phyloP scores from a whole-genome alignment of 2,113 vertebrate species.

The Hypocryptadius cinnamomeus region DNA sequence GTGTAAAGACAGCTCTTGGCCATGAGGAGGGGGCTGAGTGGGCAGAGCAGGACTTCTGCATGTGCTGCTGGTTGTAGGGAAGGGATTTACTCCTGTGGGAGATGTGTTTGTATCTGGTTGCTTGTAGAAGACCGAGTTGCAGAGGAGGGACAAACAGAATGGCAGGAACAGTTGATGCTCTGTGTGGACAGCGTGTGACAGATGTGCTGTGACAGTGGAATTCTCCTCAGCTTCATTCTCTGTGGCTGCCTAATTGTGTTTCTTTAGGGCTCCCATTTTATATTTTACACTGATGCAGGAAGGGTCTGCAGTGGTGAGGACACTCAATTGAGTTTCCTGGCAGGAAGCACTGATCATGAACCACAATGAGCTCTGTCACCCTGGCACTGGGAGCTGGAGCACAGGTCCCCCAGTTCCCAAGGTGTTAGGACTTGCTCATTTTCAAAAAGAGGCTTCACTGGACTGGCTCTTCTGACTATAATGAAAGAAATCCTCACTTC shows the following conservation, averaged over 20 bases:
- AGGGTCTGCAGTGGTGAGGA: neutral
- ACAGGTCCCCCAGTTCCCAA: neutral
- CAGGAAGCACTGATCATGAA: neutral
- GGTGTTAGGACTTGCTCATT: neutral
- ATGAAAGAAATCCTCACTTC: neutral
- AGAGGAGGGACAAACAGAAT: neutral
- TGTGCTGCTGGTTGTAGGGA: neutral
- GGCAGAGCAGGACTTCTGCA: neutral
- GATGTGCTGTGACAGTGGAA: neutral
- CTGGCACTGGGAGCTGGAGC: neutral
- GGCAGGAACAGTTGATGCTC: neutral
- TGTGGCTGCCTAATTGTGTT: neutral
- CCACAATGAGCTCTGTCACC: neutral
- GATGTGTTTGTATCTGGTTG: neutral
- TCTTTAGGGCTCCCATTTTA: neutral
- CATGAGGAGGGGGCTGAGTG: neutral
- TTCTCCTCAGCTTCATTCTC: neutral
- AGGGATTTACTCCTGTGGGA: neutral
- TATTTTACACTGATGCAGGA: neutral
- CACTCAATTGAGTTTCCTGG: neutral
- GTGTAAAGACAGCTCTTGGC: neutral
- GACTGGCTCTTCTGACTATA: neutral
- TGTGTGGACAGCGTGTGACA: fast-evolving
- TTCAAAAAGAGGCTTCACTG: neutral
- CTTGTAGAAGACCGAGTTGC: neutral